Conservation (phyloP, 2,888 invertebrate species). For the Axea sp. region DNA sequence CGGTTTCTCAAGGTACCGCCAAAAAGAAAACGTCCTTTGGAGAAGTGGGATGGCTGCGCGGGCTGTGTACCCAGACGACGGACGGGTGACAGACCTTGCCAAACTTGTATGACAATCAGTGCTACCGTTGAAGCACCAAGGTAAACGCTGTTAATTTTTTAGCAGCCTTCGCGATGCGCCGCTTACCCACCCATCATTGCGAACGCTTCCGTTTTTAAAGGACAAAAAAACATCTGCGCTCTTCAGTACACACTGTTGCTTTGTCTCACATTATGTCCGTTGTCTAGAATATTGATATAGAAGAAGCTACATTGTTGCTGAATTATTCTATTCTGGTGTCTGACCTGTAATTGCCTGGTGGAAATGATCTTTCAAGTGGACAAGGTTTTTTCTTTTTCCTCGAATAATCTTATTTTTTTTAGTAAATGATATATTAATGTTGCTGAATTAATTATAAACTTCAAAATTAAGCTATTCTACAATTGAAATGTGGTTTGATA, state of each 20-base stretch:
- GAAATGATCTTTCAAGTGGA: neutral
- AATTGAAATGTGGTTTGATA: too few relatives aligned
- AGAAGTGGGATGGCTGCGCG: constrained; percentile 79
- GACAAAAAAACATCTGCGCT: constrained; percentile 17
- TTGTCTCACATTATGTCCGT: constrained; percentile 8
- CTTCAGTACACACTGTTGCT: constrained; percentile 31
- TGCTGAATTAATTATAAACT: too few relatives aligned
- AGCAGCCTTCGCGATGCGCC: constrained; percentile 37
- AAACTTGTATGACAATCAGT: constrained; percentile 75
- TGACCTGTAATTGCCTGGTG: constrained; percentile 5
- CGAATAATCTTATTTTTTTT: too few relatives aligned
- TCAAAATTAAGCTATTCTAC: too few relatives aligned
- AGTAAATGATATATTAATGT: too few relatives aligned
- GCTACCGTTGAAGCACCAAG: constrained; percentile 76
- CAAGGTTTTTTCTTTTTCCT: too few relatives aligned
- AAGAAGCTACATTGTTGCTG: constrained; percentile 6
- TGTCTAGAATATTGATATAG: constrained; percentile 15
- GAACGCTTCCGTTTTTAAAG: constrained; percentile 25
- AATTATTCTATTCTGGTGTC: constrained; percentile 5
- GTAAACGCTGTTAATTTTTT: constrained; percentile 63
- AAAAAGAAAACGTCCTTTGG: constrained; percentile 73
- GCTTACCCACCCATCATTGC: constrained; percentile 40
- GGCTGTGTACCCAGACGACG: constrained; percentile 77
- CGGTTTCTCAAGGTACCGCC: constrained; percentile 79
- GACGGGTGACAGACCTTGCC: constrained; percentile 67